phyloP scores from a whole-genome alignment of 2,888 invertebrate species.

The Yponomeuta cagnagella region DNA sequence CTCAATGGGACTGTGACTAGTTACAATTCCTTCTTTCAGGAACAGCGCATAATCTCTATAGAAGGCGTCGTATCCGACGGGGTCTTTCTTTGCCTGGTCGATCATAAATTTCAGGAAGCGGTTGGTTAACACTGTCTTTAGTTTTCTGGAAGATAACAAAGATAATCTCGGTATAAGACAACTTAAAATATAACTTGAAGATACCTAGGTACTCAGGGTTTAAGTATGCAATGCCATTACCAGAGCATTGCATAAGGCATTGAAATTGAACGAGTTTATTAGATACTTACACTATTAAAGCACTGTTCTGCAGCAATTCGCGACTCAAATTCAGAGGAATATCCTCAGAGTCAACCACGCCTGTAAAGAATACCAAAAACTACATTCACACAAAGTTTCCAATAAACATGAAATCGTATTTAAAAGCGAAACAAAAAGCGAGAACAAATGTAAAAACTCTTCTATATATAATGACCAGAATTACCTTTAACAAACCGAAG shows the following conservation, averaged over 20 bases:
- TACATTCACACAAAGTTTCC: background rate
- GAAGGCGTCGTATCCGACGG: constrained; percentile 87
- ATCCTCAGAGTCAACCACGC: constrained; percentile 98
- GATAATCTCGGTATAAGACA: constrained; percentile 4
- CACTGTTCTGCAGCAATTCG: constrained; percentile 95
- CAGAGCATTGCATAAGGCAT: too few relatives aligned
- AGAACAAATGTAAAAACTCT: background rate
- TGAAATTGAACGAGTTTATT: too few relatives aligned
- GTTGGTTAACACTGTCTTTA: constrained; percentile 88
- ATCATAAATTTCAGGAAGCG: constrained; percentile 89
- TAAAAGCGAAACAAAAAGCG: background rate
- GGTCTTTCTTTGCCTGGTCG: constrained; percentile 90
- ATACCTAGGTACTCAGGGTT: too few relatives aligned
- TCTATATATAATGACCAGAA: background rate
- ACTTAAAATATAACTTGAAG: background rate
- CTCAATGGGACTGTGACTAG: constrained; percentile 84
- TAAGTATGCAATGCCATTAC: too few relatives aligned
- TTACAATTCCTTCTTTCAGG: constrained; percentile 96
- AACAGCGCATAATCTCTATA: constrained; percentile 95
- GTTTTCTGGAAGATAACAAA: constrained; percentile 72
- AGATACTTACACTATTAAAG: constrained; percentile 83
- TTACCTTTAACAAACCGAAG: constrained; percentile 93
- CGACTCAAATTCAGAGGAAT: constrained; percentile 97
- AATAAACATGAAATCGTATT: background rate
- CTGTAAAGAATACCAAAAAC: constrained; percentile 45